Conservation (phyloP, 1,140 invertebrate genomes). For the Papilio machaon region DNA sequence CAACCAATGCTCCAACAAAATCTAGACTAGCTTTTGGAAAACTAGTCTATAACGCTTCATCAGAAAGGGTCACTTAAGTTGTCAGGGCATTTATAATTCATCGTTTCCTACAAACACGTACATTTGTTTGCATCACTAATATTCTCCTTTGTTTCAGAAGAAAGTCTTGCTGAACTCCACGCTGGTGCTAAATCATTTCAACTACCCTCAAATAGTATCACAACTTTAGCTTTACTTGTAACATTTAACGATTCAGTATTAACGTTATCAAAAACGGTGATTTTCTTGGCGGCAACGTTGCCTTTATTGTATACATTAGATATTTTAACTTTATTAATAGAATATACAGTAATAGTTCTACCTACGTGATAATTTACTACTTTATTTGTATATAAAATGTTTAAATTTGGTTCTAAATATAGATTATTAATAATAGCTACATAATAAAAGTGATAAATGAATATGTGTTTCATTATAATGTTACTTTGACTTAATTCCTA, state of each 20-base stretch:
- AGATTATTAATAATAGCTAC: constrained; percentile 68
- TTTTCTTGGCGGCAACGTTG: constrained; percentile 52
- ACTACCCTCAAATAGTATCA: constrained; percentile 53
- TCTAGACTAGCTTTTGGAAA: too few relatives aligned
- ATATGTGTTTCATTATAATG: neutral
- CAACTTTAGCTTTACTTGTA: constrained; percentile 50
- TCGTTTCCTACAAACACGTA: too few relatives aligned
- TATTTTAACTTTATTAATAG: constrained; percentile 3
- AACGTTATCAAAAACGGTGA: constrained; percentile 51
- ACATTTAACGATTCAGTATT: constrained; percentile 39
- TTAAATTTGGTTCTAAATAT: constrained; percentile 60
- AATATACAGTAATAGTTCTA: constrained; percentile 55
- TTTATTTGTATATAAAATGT: constrained; percentile 50
- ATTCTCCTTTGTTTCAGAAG: constrained; percentile 68
- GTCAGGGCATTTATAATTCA: too few relatives aligned
- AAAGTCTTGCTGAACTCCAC: constrained; percentile 73
- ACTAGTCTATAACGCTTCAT: neutral
- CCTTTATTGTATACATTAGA: neutral
- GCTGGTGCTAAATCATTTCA: constrained; percentile 50
- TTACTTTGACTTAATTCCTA: neutral
- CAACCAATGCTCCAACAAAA: too few relatives aligned
- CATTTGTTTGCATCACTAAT: constrained; percentile 41
- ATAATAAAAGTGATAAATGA: constrained; percentile 66
- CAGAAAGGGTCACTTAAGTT: neutral
- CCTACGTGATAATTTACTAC: constrained; percentile 66